Conservation (phyloP, 2,888 invertebrate species). For the Unio delphinus region DNA sequence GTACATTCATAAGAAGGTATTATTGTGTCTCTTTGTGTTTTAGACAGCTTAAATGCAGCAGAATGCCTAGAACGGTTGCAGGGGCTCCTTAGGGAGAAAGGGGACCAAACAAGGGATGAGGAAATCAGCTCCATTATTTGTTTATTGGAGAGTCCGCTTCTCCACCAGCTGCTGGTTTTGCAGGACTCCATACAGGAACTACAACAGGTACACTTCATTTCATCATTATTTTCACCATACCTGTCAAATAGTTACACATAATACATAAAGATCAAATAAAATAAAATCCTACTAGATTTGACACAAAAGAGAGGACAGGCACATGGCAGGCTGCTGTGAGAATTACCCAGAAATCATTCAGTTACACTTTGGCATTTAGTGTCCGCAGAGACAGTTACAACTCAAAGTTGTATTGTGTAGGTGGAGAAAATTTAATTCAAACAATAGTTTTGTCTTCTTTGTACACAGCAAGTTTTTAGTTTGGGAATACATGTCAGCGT, state of each 20-base stretch:
- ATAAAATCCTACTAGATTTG: too few relatives aligned
- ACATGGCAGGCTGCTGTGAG: too few relatives aligned
- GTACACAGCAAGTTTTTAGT: too few relatives aligned
- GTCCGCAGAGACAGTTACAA: too few relatives aligned
- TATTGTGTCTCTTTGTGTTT: constrained; percentile 4
- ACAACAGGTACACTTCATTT: constrained; percentile 77
- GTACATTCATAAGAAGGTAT: neutral
- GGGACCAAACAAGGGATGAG: constrained; percentile 73
- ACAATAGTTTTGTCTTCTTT: too few relatives aligned
- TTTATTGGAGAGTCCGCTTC: constrained; percentile 88
- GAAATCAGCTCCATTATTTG: constrained; percentile 88
- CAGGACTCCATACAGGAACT: constrained; percentile 92
- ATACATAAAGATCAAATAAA: too few relatives aligned
- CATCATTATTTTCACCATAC: constrained; percentile 63
- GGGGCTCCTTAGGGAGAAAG: constrained; percentile 86
- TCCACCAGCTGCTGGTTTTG: constrained; percentile 90
- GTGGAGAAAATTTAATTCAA: too few relatives aligned
- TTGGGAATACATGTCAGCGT: too few relatives aligned
- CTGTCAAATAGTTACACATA: neutral
- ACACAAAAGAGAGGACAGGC: too few relatives aligned
- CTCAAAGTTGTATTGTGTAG: too few relatives aligned
- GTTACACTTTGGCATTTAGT: too few relatives aligned
- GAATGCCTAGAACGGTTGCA: constrained; percentile 91
- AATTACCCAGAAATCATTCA: too few relatives aligned
- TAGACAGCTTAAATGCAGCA: constrained; percentile 89